phyloP scores from a whole-genome alignment of 30 jellyfish, hydroid and myxozoan genomes.

The Turritopsis dohrnii region DNA sequence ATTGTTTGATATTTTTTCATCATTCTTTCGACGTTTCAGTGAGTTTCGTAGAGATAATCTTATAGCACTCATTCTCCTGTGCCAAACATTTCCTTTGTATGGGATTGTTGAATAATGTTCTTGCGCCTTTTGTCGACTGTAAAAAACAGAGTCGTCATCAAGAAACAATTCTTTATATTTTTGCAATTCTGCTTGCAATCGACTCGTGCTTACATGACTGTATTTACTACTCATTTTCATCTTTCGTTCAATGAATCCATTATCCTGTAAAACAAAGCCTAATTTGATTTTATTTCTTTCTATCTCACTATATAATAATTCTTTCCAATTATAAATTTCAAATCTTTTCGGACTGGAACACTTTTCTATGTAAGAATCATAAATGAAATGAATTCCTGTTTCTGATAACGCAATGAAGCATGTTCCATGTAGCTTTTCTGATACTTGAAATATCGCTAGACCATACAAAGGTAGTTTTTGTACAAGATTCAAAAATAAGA shows the following conservation, averaged over 20 bases:
- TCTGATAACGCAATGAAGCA: constrained; percentile 12
- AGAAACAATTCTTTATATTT: neutral
- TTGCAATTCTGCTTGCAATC: neutral
- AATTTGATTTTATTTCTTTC: constrained; percentile 14
- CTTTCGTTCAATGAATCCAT: constrained; percentile 3
- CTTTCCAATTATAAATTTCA: constrained; percentile 7
- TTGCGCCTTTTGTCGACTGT: constrained; percentile 16
- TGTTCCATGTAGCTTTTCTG: neutral
- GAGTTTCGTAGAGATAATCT: constrained; percentile 9
- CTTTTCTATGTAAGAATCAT: neutral
- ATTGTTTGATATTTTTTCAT: neutral
- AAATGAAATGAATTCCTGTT: constrained; percentile 22
- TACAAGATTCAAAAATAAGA: constrained; percentile 7
- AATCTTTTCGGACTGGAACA: neutral
- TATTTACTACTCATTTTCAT: neutral
- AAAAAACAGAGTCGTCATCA: constrained; percentile 3
- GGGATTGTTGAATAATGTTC: constrained; percentile 19
- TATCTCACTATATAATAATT: neutral
- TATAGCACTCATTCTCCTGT: neutral
- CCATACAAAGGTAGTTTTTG: constrained; percentile 22
- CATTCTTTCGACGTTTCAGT: neutral
- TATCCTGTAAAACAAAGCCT: constrained; percentile 3
- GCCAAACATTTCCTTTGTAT: neutral
- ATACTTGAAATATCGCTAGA: neutral
- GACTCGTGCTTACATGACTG: neutral